Evolutionary conservation across 1,140 invertebrate species (phyloP).

Genomic region (Metopolophium dirhodum): DNA sequence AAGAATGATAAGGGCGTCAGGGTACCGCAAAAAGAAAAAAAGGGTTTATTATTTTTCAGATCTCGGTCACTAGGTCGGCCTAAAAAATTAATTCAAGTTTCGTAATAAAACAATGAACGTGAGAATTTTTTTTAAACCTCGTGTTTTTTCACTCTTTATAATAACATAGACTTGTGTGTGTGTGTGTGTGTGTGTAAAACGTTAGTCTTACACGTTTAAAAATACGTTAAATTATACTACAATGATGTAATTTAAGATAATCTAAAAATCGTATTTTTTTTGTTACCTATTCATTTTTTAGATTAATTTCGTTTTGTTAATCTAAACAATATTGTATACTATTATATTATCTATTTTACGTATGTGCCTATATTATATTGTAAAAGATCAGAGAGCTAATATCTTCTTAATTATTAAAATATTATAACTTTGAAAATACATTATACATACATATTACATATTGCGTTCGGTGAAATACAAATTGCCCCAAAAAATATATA

Average conservation of each 20-base stretch:
- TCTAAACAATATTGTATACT: not conserved
- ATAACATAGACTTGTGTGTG: not conserved
- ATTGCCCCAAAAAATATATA: not conserved
- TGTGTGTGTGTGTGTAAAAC: not conserved
- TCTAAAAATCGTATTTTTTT: not conserved
- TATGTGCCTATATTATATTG: not conserved
- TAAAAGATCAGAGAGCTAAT: not conserved
- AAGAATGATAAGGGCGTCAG: constrained; percentile 21
- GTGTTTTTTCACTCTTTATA: not conserved
- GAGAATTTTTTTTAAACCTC: constrained; percentile 10
- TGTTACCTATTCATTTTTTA: not conserved
- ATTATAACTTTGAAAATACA: not conserved
- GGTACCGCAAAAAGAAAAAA: constrained; percentile 18
- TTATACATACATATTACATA: not conserved
- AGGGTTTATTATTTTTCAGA: not conserved
- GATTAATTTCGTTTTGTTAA: not conserved
- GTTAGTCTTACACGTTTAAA: not conserved
- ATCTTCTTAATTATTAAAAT: not conserved
- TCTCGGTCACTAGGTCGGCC: constrained; percentile 30
- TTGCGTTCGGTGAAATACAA: not conserved
- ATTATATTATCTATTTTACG: not conserved
- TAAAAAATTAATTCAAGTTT: constrained; percentile 6
- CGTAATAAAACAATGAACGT: constrained; percentile 34
- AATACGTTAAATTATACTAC: constrained; percentile 27
- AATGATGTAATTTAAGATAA: not conserved